Percentiles rank a stretch among this genome's conserved stretches.
phyloP scores from a whole-genome alignment of 2,888 invertebrate species.

The Formica aserva region DNA sequence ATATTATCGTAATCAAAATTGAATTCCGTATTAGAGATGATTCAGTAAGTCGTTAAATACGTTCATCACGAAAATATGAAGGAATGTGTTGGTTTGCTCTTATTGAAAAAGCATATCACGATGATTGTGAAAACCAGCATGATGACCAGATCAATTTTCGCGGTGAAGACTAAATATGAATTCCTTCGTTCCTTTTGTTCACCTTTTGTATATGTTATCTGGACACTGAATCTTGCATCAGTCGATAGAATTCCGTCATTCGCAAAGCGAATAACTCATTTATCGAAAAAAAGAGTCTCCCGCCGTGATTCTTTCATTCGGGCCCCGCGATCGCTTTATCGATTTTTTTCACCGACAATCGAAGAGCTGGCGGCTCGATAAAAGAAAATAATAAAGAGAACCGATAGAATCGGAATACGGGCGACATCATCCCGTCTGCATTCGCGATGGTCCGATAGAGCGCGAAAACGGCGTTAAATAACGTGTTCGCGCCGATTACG shows the following conservation, averaged over 20 bases:
- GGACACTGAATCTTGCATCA: slow-evolving; percentile 42
- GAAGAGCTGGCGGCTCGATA: neutral
- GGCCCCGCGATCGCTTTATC: slow-evolving; percentile 7
- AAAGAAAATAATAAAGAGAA: slow-evolving; percentile 40
- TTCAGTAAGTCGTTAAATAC: neutral
- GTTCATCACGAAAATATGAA: neutral
- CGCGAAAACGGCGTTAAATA: slow-evolving; percentile 29
- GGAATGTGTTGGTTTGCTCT: neutral
- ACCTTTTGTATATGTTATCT: slow-evolving; percentile 4
- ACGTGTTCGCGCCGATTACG: slow-evolving; percentile 24
- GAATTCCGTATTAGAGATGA: neutral
- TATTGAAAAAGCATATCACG: slow-evolving; percentile 16
- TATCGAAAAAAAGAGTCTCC: neutral
- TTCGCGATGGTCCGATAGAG: neutral
- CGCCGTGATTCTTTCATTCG: slow-evolving; percentile 10
- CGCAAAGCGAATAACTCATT: slow-evolving; percentile 41
- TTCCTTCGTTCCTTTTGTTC: slow-evolving; percentile 13
- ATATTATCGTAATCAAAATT: neutral
- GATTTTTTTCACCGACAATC: slow-evolving; percentile 16
- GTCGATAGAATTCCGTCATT: slow-evolving; percentile 25
- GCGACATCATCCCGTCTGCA: slow-evolving; percentile 22
- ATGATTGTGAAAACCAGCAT: neutral
- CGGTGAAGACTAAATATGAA: slow-evolving; percentile 40
- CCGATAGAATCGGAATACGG: slow-evolving; percentile 32
- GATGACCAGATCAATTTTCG: slow-evolving; percentile 19